Evolutionary conservation across 1,140 invertebrate genomes (phyloP).

Genomic region (Scaptomyza graminum): DNA sequence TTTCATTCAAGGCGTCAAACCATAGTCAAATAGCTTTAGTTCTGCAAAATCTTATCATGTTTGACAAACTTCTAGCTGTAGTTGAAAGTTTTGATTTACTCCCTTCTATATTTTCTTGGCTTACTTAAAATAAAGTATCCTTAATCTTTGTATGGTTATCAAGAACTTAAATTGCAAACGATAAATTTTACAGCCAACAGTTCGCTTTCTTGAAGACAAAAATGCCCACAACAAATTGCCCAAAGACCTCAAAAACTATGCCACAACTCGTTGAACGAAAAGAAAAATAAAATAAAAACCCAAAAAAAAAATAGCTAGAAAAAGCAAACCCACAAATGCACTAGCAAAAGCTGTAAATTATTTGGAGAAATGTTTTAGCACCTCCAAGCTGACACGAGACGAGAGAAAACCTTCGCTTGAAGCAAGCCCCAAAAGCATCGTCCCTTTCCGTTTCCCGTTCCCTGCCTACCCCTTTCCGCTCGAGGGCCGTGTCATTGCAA

Average conservation of each 20-base stretch:
- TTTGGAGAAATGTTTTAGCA: conserved; percentile 66
- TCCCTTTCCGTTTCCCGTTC: conserved; percentile 10
- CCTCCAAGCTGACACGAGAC: conserved; percentile 30
- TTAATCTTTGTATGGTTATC: too few relatives aligned
- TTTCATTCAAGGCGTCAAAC: too few relatives aligned
- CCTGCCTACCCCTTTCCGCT: conserved; percentile 1
- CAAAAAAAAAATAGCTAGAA: conserved; percentile 36
- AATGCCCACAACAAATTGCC: too few relatives aligned
- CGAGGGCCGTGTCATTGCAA: conserved; percentile 54
- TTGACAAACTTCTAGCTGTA: too few relatives aligned
- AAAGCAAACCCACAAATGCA: conserved; percentile 57
- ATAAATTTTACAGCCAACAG: too few relatives aligned
- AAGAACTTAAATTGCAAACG: too few relatives aligned
- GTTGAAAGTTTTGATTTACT: too few relatives aligned
- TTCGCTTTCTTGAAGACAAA: too few relatives aligned
- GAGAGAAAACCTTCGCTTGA: not conserved
- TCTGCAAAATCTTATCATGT: too few relatives aligned
- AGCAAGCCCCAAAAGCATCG: conserved; percentile 14
- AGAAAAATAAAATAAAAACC: conserved; percentile 7
- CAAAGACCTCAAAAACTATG: not conserved
- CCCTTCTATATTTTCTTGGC: too few relatives aligned
- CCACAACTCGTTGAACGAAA: not conserved
- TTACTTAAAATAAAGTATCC: too few relatives aligned
- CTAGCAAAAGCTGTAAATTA: conserved; percentile 66
- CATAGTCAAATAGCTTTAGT: too few relatives aligned